Conservation (phyloP, 2,113 vertebrate genomes). For the Calidris pygmaea region DNA sequence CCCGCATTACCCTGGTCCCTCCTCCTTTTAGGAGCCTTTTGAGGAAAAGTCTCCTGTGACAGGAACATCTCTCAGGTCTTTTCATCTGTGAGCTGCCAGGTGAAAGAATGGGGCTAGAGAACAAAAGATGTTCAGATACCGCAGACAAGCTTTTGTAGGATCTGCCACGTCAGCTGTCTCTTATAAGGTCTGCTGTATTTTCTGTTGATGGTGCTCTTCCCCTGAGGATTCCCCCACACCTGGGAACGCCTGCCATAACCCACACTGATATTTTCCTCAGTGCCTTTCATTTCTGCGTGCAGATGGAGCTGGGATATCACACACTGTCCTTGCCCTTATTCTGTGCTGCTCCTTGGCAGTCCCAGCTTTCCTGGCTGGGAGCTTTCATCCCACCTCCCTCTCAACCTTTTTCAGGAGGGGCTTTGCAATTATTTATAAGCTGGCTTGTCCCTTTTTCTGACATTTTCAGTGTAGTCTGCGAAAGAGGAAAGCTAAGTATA, state of each 20-base stretch:
- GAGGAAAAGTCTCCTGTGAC: constrained; percentile 52
- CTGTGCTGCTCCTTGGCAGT: constrained; percentile 49
- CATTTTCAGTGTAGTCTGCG: background rate
- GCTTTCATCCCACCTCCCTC: constrained; percentile 46
- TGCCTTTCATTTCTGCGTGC: constrained; percentile 53
- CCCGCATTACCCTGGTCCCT: background rate
- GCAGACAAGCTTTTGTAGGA: constrained; percentile 61
- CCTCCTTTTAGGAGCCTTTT: constrained; percentile 56
- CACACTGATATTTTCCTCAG: constrained; percentile 14
- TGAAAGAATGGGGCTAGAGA: constrained; percentile 64
- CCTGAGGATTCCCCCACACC: constrained; percentile 49
- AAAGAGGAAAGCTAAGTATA: background rate
- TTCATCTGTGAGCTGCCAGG: constrained; percentile 64
- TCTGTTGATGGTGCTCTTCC: constrained; percentile 56
- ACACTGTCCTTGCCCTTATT: constrained; percentile 46
- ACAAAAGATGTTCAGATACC: constrained; percentile 54
- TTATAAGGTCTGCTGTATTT: constrained; percentile 53
- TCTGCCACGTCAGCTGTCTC: constrained; percentile 65
- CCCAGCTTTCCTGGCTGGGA: constrained; percentile 37
- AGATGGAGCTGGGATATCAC: constrained; percentile 52
- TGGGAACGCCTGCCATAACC: constrained; percentile 62
- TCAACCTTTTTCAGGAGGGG: constrained; percentile 32
- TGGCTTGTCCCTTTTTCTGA: constrained; percentile 31
- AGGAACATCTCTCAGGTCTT: constrained; percentile 46
- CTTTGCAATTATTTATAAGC: constrained; percentile 56